phyloP scores from a whole-genome alignment of 2,113 vertebrate genomes.

The Agelaius phoeniceus region DNA sequence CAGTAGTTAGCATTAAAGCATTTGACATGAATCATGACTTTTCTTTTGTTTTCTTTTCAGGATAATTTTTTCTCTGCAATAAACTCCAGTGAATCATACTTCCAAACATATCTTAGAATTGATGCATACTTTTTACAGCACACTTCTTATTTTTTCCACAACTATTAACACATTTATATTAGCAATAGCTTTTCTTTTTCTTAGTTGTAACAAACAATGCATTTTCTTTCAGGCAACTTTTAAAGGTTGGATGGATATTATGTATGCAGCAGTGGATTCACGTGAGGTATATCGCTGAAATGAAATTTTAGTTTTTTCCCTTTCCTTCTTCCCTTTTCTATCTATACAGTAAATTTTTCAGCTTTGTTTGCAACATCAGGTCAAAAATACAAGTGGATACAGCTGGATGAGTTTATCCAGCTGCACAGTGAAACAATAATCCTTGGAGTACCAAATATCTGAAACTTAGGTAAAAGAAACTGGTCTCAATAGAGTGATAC shows the following conservation, averaged over 20 bases:
- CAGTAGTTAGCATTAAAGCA: neutral
- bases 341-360: neutral
- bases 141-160: neutral
- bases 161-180: neutral
- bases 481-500: neutral
- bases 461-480: neutral
- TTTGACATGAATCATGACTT: neutral
- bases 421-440: neutral
- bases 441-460: neutral
- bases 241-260: slow-evolving; percentile 80
- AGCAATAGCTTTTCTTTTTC: neutral
- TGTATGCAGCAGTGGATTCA: slow-evolving; percentile 77
- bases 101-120: neutral
- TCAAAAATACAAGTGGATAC: neutral
- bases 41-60: neutral
- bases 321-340: neutral
- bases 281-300: slow-evolving; percentile 25
- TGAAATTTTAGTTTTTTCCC: neutral
- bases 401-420: neutral
- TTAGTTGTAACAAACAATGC: neutral
- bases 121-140: neutral
- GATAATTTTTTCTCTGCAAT: neutral
- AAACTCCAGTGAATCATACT: neutral
- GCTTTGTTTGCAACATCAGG: neutral
- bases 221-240: slow-evolving; percentile 75